These are phyloP conservation scores for Parascotia fuliginaria DNA, from an alignment of 2,888 invertebrate species.

Conservation along the genomic window DNA sequence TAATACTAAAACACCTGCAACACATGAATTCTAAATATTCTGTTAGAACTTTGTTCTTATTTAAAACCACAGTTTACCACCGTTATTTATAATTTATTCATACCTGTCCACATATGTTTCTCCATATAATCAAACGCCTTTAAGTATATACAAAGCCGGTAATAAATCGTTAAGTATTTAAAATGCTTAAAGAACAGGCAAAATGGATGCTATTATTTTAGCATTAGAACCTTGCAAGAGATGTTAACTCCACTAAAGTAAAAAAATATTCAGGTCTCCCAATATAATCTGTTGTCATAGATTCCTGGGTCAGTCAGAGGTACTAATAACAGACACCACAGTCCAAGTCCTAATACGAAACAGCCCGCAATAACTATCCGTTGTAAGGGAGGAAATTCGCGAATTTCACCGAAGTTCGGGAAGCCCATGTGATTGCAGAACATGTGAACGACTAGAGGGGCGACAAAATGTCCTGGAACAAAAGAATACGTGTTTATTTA, in stretches of 20 bases:
- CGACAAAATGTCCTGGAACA: conserved; percentile 92
- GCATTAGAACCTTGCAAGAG: too few species aligned
- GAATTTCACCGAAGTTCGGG: conserved; percentile 91
- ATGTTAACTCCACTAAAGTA: conserved; percentile 3
- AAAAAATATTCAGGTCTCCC: conserved; percentile 65
- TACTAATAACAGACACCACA: conserved; percentile 91
- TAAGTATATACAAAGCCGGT: too few species aligned
- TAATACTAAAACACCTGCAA: too few species aligned
- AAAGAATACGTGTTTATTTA: not conserved
- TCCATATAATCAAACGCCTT: too few species aligned
- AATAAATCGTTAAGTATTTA: too few species aligned
- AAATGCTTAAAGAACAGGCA: too few species aligned
- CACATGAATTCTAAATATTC: too few species aligned
- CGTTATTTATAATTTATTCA: too few species aligned
- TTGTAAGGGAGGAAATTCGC: conserved; percentile 72
- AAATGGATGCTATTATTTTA: too few species aligned
- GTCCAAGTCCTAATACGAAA: conserved; percentile 90
- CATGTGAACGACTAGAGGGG: conserved; percentile 95
- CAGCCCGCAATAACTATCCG: conserved; percentile 87
- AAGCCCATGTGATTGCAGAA: conserved; percentile 99
- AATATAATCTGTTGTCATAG: conserved; percentile 87
- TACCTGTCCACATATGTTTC: too few species aligned
- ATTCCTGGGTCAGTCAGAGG: conserved; percentile 90
- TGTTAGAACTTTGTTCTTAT: too few species aligned
- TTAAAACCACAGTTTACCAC: too few species aligned